Conservation (phyloP, 2,888 invertebrate genomes). For the Mylabris sibirica region DNA sequence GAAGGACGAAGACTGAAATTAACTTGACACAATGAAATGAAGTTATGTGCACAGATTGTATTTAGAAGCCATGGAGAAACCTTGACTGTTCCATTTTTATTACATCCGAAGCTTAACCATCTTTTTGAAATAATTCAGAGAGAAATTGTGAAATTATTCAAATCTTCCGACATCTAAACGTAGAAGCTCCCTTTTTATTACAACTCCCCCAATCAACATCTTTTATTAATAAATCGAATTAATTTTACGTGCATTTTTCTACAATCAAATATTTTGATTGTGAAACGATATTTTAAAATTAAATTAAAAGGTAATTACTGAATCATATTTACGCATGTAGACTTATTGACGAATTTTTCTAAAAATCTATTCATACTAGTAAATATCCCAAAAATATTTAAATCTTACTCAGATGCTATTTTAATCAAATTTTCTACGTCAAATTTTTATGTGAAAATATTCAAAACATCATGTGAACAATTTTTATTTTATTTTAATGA, state of each 20-base stretch:
- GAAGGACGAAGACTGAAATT: neutral
- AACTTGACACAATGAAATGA: neutral
- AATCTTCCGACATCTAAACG: neutral
- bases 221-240: no score
- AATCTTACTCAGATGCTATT: conserved; percentile 2
- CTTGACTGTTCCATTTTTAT: no score
- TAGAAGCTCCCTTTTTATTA: no score
- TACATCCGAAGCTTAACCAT: no score
- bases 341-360: neutral
- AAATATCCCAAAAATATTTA: neutral
- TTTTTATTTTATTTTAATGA: neutral
- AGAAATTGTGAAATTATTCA: neutral
- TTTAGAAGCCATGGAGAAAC: neutral
- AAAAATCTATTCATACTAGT: neutral
- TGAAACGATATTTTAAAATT: neutral
- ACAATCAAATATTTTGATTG: neutral
- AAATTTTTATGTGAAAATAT: neutral
- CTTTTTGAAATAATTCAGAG: no score
- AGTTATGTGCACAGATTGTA: neutral
- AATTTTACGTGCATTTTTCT: no score
- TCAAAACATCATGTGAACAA: neutral
- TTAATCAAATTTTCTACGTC: neutral
- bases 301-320: neutral
- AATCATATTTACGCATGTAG: neutral
- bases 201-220: no score